A percentile compares a stretch with the other conserved stretches of the same genome.
These are phyloP conservation scores for Aquatica leii DNA, from an alignment of 2,888 invertebrate genomes.

Conservation along the genomic window DNA sequence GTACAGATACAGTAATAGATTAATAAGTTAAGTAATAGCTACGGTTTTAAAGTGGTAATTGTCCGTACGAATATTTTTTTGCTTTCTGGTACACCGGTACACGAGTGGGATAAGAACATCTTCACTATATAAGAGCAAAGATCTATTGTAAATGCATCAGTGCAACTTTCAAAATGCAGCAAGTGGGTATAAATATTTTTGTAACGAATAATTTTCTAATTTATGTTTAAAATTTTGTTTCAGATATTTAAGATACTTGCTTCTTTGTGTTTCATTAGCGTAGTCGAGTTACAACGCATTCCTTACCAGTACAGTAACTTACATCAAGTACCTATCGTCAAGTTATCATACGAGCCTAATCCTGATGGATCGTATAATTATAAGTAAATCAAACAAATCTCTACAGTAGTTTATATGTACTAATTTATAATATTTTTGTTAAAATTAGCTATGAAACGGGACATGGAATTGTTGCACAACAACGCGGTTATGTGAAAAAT, in stretches of 20 bases:
- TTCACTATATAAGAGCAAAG: conserved; percentile 38
- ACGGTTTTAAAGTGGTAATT: conserved; percentile 29
- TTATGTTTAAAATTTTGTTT: too few relatives aligned
- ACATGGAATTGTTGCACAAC: conserved; percentile 23
- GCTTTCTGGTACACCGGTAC: conserved; percentile 5
- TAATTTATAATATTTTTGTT: background rate
- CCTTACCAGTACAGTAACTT: conserved; percentile 28
- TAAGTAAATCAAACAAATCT: conserved; percentile 55
- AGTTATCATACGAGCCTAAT: conserved; percentile 62
- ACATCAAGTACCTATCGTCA: conserved; percentile 62
- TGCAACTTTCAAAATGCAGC: conserved; percentile 37
- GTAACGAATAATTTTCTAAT: background rate
- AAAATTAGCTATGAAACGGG: conserved; percentile 35
- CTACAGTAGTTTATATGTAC: too few relatives aligned
- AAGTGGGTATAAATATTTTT: conserved; percentile 13
- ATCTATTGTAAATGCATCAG: conserved; percentile 20
- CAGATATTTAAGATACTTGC: conserved; percentile 8
- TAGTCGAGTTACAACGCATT: conserved; percentile 28
- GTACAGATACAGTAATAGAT: too few relatives aligned
- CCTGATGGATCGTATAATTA: conserved; percentile 62
- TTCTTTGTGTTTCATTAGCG: conserved; percentile 6
- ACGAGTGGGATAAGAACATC: conserved; percentile 37
- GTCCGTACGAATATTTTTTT: conserved; percentile 29
- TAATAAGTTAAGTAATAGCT: conserved; percentile 18
- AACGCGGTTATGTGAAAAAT: conserved; percentile 55